Conservation (phyloP, 2,797 vertebrate species). For the Crocodylus rhombifer region DNA sequence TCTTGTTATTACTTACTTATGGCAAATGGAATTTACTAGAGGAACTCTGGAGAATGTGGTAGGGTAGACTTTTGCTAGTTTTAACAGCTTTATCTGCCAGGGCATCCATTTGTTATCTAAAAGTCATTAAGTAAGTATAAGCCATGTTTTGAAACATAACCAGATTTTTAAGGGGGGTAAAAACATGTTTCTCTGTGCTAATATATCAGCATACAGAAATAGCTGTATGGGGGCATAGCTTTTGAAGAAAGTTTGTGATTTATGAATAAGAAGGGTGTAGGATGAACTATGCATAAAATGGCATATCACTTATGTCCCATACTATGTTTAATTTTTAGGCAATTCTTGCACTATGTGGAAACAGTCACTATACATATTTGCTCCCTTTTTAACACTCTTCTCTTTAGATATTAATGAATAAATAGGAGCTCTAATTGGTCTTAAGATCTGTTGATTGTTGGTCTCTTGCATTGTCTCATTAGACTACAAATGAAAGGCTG, state of each 20-base stretch:
- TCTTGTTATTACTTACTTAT: constrained; percentile 4
- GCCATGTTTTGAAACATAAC: not conserved
- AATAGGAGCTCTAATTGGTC: not conserved
- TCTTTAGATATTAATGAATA: not conserved
- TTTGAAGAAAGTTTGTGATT: rapidly evolving
- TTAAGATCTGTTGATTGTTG: not conserved
- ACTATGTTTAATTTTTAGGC: not conserved
- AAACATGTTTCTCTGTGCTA: not conserved
- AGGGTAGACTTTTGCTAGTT: not conserved
- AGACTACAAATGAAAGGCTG: not conserved
- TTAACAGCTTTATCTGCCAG: not conserved
- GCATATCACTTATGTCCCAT: not conserved
- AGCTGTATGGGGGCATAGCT: not conserved
- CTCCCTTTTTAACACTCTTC: not conserved
- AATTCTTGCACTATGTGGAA: not conserved
- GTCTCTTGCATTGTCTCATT: not conserved
- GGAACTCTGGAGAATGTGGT: not conserved
- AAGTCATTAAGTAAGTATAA: constrained; percentile 3
- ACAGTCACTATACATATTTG: not conserved
- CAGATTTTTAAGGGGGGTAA: not conserved
- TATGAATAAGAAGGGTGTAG: not conserved
- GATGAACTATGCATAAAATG: not conserved
- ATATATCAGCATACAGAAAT: not conserved
- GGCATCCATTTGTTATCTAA: constrained; percentile 5
- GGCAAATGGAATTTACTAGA: constrained; percentile 24